These are phyloP conservation scores for Sigmodon hispidus DNA, from an alignment of 2,113 vertebrate species.

Conservation along the genomic window DNA sequence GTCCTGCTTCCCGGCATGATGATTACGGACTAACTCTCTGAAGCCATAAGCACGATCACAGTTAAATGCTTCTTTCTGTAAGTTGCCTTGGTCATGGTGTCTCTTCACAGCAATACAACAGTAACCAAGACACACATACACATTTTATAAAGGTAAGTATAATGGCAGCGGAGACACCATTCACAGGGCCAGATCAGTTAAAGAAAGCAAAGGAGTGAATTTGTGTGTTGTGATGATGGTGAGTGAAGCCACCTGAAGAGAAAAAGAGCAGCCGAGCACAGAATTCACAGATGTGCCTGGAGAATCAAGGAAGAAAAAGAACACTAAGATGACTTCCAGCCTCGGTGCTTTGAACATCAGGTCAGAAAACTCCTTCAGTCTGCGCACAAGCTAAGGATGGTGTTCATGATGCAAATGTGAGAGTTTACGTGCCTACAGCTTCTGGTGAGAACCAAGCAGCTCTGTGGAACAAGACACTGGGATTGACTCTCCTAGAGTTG, in stretches of 20 bases:
- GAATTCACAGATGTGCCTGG: neutral
- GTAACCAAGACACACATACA: neutral
- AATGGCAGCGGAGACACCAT: neutral
- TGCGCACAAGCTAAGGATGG: constrained; percentile 98
- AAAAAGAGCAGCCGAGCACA: neutral
- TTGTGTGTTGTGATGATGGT: neutral
- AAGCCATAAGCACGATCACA: neutral
- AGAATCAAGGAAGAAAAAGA: neutral
- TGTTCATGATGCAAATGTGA: too few species aligned
- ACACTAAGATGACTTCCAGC: neutral
- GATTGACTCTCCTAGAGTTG: neutral
- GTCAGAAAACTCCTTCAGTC: neutral
- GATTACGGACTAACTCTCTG: neutral
- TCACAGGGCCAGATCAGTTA: neutral
- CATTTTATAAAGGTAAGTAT: neutral
- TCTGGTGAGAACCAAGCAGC: neutral
- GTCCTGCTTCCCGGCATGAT: neutral
- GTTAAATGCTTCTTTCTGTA: neutral
- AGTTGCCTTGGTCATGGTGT: neutral
- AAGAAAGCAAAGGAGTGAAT: neutral
- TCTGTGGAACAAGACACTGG: neutral
- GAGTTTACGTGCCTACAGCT: too few species aligned
- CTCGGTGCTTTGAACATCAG: neutral
- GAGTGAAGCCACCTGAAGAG: neutral
- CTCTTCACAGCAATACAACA: neutral